Base-by-base conservation (phyloP, 2,888 invertebrate species). In the Scelioninae gen. 2 region DNA sequence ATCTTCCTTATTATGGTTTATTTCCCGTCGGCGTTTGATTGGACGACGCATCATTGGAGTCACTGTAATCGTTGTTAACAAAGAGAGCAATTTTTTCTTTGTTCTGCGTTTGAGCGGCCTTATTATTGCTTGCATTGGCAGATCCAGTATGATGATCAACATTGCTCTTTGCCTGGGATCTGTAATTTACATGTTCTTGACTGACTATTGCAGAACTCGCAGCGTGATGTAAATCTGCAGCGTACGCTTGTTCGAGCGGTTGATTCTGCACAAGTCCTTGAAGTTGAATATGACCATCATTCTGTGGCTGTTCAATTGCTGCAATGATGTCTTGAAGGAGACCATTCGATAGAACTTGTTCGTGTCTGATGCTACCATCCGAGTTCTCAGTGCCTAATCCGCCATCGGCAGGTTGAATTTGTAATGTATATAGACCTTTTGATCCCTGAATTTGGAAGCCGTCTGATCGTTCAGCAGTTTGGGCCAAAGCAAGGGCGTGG, bases 321-420 rank as follows among this genome's bases (percentile, higher is more conserved):
- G 93, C 91, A 1, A 95, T 84, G 63, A 95, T 94, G 55, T 94
- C 93, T 82, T 94, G 94, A 0, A 95, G 84, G 0, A 95, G 87
- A 0, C 93, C 94, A 81, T 94, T 92, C 0, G 94, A 94, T 0
- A 95, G 85, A 0, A 95, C 89, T 83, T 94, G 93, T 10, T 92
- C 92, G 78, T 95, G 94, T 9, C 87, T 86, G 53, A 93, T 90
- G 16, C 81, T 89, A 76, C 89, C 88, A 6, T 87, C 87, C 2
- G 86, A 87, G 15, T 85, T 84, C 73, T 88, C 88, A 0, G 88
- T 88, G 76, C 83, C 88, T 0, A 84, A 80, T 80, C 86, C 82
- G 9, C 89, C 89, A 76, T 91, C 90, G 0, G 92, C 91, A 0
- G 92, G 88, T 80, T 93, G 93, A 50, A 94, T 94, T 83, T 95